phyloP scores from a whole-genome alignment of 2,888 invertebrate species.

The Yponomeuta sedellus region DNA sequence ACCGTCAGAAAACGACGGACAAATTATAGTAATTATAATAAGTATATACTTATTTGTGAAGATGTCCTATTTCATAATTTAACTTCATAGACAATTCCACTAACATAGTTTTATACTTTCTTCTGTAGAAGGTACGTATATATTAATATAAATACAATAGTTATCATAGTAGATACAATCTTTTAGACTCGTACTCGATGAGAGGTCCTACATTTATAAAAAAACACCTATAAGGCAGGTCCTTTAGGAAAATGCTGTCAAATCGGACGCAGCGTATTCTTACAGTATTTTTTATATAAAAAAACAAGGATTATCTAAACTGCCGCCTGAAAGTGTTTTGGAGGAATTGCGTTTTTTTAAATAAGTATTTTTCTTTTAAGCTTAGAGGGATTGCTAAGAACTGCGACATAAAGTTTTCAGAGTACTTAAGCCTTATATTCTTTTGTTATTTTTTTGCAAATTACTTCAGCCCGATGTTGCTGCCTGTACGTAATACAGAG shows the following conservation, averaged over 20 bases:
- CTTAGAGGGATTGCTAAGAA: too few relatives aligned
- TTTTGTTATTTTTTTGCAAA: too few relatives aligned
- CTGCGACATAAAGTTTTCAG: too few relatives aligned
- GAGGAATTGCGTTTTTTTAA: too few relatives aligned
- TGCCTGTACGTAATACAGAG: too few relatives aligned
- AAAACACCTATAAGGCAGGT: slow-evolving; percentile 74
- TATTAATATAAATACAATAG: slow-evolving; percentile 6
- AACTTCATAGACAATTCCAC: neutral
- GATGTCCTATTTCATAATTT: neutral
- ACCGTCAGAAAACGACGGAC: slow-evolving; percentile 11
- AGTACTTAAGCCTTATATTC: too few relatives aligned
- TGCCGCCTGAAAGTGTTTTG: too few relatives aligned
- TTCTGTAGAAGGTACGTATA: neutral
- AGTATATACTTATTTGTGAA: slow-evolving; percentile 2
- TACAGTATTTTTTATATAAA: neutral
- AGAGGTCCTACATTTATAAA: slow-evolving; percentile 64
- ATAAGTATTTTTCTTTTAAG: too few relatives aligned
- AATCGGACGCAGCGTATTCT: slow-evolving; percentile 31
- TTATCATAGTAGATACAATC: neutral
- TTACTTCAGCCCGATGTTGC: too few relatives aligned
- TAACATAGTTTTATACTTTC: slow-evolving; percentile 1
- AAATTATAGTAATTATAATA: too few relatives aligned
- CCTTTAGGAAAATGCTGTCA: slow-evolving; percentile 53
- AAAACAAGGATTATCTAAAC: too few relatives aligned
- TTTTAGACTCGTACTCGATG: slow-evolving; percentile 30